Evolutionary conservation across 2,113 vertebrate genomes (phyloP), one percentile per base, ranked within the genome.

Genomic region (Osmerus eperlanus): DNA sequence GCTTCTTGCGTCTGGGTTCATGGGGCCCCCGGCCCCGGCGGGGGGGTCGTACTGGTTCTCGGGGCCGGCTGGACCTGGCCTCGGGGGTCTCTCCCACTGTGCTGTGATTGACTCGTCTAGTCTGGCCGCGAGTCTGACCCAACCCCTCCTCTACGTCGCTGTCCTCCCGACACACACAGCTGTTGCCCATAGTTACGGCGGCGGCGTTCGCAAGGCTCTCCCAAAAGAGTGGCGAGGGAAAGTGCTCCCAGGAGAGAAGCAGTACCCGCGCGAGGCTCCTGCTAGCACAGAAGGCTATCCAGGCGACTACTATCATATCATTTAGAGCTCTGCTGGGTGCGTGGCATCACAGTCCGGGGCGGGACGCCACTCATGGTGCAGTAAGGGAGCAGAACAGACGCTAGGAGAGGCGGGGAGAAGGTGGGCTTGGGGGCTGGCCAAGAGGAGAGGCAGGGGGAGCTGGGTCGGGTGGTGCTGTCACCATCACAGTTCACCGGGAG

Each of bases 281-380:
- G 94, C 95, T 97, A 76, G 94, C 95, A 93, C 94, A 96, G 91
- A 96, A 98, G 92, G 94, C 93, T 86, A 95, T 93, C 92, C 94
- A 95, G 90, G 95, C 93, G 83, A 94, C 93, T 92, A 99, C 94
- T 92, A 99, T 98, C 97, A 99, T 99, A 99, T 98, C 97, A 99
- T 98, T 95, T 94, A 96, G 89, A 86, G 91, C 90, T 90, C 86
- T 92, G 92, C 80, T 89, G 58, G 81, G 83, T 82, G 81, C 81
- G 78, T 88, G 87, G 91, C 89, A 86, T 88, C 82, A 85, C 73
- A 81, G 87, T 88, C 83, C 79, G 60, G 77, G 89, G 83, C 36
- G 66, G 87, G 9, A 86, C 65, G 66, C 67, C 85, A 78, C 78
- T 87, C 93, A 94, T 94, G 71, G 28, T 87, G 81, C 36, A 9